Evolutionary conservation across 2,797 vertebrate genomes (phyloP).

Genomic region (Hypotaenidia okinawae): DNA sequence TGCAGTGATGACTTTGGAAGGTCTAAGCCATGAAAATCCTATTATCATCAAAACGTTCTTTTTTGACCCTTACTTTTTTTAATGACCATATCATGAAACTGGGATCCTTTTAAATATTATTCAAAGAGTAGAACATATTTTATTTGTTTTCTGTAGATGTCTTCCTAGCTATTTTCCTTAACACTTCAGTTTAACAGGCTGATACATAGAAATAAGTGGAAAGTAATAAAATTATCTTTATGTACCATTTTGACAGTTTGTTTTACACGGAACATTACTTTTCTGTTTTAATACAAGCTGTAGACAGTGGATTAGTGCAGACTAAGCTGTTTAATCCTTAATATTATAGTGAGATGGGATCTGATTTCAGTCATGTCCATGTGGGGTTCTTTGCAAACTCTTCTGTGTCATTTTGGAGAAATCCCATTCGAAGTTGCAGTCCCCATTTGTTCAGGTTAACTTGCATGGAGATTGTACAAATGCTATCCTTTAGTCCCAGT

Average conservation of each 20-base stretch:
- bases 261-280: background rate
- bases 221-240: background rate
- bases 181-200: background rate
- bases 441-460: background rate
- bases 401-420: background rate
- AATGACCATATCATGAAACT: background rate
- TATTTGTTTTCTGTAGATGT: background rate
- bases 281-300: background rate
- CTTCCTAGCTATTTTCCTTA: background rate
- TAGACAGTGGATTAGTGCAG: background rate
- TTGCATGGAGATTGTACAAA: background rate
- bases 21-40: background rate
- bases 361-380: background rate
- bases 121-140: background rate
- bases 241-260: background rate
- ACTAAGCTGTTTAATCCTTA: background rate
- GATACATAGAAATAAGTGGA: background rate
- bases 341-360: background rate
- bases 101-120: background rate
- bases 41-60: background rate
- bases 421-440: background rate
- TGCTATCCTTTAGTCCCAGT: background rate
- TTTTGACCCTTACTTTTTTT: background rate
- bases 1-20: background rate
- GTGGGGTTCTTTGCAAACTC: background rate